phyloP scores from a whole-genome alignment of 2,888 invertebrate genomes.

The Stenotaenia linearis region DNA sequence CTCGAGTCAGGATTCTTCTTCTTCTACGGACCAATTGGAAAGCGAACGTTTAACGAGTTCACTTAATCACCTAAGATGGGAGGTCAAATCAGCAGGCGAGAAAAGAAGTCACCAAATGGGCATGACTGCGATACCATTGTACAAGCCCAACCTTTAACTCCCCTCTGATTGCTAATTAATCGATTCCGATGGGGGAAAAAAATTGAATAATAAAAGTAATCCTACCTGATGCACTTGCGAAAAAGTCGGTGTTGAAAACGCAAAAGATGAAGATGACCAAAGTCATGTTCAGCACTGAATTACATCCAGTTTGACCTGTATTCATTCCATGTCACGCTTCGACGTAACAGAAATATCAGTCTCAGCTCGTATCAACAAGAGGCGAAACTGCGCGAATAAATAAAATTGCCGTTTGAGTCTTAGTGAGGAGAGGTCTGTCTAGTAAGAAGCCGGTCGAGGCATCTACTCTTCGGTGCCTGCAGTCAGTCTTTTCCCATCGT shows the following conservation, averaged over 20 bases:
- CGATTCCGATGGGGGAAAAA: neutral
- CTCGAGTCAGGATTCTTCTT: neutral
- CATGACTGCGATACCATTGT: neutral
- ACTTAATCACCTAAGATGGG: neutral
- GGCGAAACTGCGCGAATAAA: neutral
- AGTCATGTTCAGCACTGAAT: neutral
- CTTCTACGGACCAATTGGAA: neutral
- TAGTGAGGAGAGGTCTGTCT: neutral
- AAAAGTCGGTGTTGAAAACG: neutral
- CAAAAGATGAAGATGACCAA: neutral
- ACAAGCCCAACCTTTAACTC: neutral
- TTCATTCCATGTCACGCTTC: neutral
- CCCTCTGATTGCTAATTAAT: neutral
- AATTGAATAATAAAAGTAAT: neutral
- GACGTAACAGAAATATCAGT: neutral
- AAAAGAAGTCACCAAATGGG: neutral
- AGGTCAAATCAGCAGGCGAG: constrained; percentile 9
- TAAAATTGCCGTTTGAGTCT: neutral
- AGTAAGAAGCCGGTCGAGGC: constrained; percentile 4
- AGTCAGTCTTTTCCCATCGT: neutral
- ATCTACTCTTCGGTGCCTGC: constrained; percentile 9
- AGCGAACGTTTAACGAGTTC: neutral
- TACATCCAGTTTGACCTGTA: neutral
- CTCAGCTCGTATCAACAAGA: neutral
- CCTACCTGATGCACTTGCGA: neutral